Base-by-base conservation (phyloP, 2,113 vertebrate genomes). In the Limnothrissa miodon region DNA sequence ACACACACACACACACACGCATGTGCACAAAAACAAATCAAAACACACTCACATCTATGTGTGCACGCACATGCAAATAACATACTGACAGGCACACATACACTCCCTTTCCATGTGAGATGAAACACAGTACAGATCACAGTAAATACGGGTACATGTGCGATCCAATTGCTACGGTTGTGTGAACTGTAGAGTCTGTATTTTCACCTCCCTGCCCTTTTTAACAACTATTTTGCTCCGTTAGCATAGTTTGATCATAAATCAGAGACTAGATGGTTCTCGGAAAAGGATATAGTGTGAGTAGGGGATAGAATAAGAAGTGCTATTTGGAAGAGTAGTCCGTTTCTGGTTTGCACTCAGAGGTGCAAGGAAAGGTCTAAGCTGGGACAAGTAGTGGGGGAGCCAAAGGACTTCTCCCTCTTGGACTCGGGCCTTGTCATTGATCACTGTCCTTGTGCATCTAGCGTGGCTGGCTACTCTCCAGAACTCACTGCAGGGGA, bases 391-490 rank as follows among this genome's bases (percentile, higher is more conserved):
- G 29, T 74, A 74, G 29, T 74, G 66, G 13, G 13, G 13, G 66
- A 36, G 29, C 13, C 0, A 29, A 74, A 74, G 29, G 66, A 13
- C 66, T 74, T 74, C 15, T 39, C 66, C 29, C 13, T 8, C 25
- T 11, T n/a, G n/a, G 59, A 29, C 25, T 5, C 59, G 0, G 59
- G 10, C 59, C 23, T 25, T 1, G 66, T 19, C 66, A 74, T 74
- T 74, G 66, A 74, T 74, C 66, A 39, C 66, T 74, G 66, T 74
- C 66, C 66, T 74, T 74, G 66, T 36, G 51, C 66, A 15, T 4
- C 33, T 74, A 11, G 8, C 33, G 62, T 13, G 2, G 66, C 66
- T 74, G 66, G 10, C 66, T 66, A 66, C 1, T 1, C 11, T 39
- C 33, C 66, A 74, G 13, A 74, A 13, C 13, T 33, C 66, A 36